Conservation (phyloP, 2,888 invertebrate species). For the Cerceris ruficornis region DNA sequence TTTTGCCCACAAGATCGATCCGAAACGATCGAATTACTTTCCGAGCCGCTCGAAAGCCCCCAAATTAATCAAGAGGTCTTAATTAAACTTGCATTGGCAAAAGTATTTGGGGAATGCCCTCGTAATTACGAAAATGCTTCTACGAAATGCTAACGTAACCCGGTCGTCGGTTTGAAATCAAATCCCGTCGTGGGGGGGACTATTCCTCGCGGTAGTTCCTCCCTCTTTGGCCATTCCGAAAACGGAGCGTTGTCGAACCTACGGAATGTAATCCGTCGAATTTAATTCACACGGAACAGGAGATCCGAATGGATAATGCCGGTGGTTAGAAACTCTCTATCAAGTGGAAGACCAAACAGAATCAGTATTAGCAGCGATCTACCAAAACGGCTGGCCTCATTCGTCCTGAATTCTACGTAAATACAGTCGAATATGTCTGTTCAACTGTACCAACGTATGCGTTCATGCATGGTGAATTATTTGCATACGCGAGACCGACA, state of each 20-base stretch:
- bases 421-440: constrained; percentile 3
- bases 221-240: constrained; percentile 20
- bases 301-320: constrained; percentile 46
- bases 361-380: constrained; percentile 67
- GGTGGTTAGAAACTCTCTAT: constrained; percentile 59
- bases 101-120: constrained; percentile 26
- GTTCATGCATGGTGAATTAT: neutral
- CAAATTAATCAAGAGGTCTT: constrained; percentile 25
- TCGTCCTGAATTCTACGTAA: constrained; percentile 50
- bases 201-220: neutral
- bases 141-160: constrained; percentile 15
- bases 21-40: neutral
- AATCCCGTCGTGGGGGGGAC: neutral
- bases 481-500: neutral
- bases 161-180: constrained; percentile 6
- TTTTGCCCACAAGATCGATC: neutral
- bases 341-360: constrained; percentile 65
- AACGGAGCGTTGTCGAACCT: constrained; percentile 10
- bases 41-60: neutral
- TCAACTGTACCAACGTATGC: neutral
- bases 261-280: constrained; percentile 52
- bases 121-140: constrained; percentile 32
- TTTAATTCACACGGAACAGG: constrained; percentile 50
- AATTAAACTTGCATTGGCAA: constrained; percentile 6
- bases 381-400: constrained; percentile 50